Evolutionary conservation across 2,113 vertebrate species (phyloP), one percentile per base, ranked within the genome.

Genomic region (Brachyhypopomus occidentalis): DNA sequence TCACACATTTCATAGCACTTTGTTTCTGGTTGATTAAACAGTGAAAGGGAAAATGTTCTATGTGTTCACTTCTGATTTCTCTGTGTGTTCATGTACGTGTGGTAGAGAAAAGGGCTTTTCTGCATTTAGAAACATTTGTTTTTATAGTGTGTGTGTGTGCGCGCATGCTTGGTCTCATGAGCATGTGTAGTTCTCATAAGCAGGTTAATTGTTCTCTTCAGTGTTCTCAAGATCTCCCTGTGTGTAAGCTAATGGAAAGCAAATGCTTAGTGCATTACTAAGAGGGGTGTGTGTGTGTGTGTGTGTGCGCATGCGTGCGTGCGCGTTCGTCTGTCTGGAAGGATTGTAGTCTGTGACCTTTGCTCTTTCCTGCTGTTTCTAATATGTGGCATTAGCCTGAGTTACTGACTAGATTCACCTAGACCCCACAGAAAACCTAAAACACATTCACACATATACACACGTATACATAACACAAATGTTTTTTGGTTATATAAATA

Each of bases 371-470:
- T 75, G 86, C 92, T 91, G 91, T 83, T 90, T 91, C 89, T 87
- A 92, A 92, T 91, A 84, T 77, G 59, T 84, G 67, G 87, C 86
- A 91, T 92, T 90, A 92, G 76, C 74, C 78, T 38, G 77, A 78
- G 34, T 63, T 78, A 55, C 83, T 81, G 75, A 84, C 83, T 59
- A 74, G 69, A 94, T 93, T 92, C 20, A 63, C 25, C 34, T 58
- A 80, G 69, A 52, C 36, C 56, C 19, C 56, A 34, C 67, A 27
- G 22, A 62, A n/a, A 52, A 23, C 20, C 22, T 7, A 7, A 94
- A 92, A 91, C 22, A 25, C 60, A 27, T 6, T 23, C 45, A 52
- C 12, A 52, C 12, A n/a, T n/a, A n/a, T n/a, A n/a, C n/a, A n/a
- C n/a, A n/a, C n/a, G n/a, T n/a, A n/a, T n/a, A n/a, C n/a, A 52